Conservation (phyloP, 2,113 vertebrate genomes). For the Ammospiza caudacuta region DNA sequence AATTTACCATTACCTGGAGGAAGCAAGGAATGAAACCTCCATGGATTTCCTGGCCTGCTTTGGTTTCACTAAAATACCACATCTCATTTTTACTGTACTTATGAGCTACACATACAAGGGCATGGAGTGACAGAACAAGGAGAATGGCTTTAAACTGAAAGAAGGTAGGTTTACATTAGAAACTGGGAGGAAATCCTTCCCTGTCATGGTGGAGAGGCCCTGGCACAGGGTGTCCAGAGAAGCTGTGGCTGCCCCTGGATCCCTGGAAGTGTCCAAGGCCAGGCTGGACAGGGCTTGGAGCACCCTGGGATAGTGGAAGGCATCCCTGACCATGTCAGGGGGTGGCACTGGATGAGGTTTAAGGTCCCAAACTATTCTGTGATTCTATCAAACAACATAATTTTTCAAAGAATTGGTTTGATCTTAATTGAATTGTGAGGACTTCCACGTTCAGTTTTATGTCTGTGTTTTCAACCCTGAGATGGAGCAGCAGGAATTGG, state of each 20-base stretch:
- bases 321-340: too few relatives aligned
- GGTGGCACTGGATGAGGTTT: too few relatives aligned
- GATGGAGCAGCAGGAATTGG: neutral
- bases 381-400: neutral
- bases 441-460: neutral
- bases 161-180: neutral
- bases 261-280: neutral
- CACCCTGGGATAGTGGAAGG: fast-evolving
- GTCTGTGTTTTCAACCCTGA: neutral
- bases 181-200: neutral
- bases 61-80: neutral
- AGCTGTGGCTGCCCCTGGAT: neutral
- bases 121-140: neutral
- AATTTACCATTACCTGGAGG: neutral
- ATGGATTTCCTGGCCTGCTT: fast-evolving
- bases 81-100: neutral
- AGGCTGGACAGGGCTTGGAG: fast-evolving
- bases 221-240: neutral
- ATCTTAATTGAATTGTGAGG: neutral
- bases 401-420: neutral
- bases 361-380: neutral
- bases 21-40: neutral
- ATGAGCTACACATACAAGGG: fast-evolving
- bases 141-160: neutral
- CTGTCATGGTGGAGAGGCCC: neutral